Evolutionary conservation across 1,140 invertebrate species (phyloP), one percentile per base, ranked within the genome.

Genomic region (Ceratina japonica): DNA sequence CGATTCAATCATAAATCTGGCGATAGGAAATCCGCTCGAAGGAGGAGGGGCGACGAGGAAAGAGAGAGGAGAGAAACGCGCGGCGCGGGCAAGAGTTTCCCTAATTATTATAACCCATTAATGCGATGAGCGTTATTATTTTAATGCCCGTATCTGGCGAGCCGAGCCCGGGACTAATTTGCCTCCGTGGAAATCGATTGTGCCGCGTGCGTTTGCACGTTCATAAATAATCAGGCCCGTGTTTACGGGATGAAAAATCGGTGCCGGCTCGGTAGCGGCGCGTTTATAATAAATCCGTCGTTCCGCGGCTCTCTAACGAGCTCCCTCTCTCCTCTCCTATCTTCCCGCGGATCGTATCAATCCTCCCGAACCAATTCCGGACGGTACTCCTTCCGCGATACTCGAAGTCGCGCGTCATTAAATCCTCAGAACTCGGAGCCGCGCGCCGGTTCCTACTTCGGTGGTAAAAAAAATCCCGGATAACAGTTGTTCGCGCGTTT

Each of bases 51-150:
- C 18, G 15, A 15, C 0, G 59, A 12, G 59, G 44, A 3, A 13
- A 20, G 27, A 59, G 62, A 37, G 20, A 65, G n/a, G n/a, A 54
- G 58, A 24, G 52, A 66, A 80, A 68, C 44, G 66, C 73, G 85
- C 62, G 74, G 74, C 73, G 78, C 86, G 86, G 75, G 73, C 82
- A 89, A 88, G 88, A 91, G 91, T 91, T 92, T 91, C 88, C 89
- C 90, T 91, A 91, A 92, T 92, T 91, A 92, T 91, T 90, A 90
- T 89, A 88, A 81, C 85, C 90, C 86, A 92, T 92, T 91, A 91
- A 92, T 89, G 78, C 86, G 85, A 91, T 88, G 90, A 88, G 84
- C 88, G 89, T 90, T 90, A 92, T 92, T 91, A 92, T 91, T 92
- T 91, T 92, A 91, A 91, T 89, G 89, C 83, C 80, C 87, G 85